Evolutionary conservation across 2,888 invertebrate genomes (phyloP).

Genomic region (Dermolepida albohirtum): DNA sequence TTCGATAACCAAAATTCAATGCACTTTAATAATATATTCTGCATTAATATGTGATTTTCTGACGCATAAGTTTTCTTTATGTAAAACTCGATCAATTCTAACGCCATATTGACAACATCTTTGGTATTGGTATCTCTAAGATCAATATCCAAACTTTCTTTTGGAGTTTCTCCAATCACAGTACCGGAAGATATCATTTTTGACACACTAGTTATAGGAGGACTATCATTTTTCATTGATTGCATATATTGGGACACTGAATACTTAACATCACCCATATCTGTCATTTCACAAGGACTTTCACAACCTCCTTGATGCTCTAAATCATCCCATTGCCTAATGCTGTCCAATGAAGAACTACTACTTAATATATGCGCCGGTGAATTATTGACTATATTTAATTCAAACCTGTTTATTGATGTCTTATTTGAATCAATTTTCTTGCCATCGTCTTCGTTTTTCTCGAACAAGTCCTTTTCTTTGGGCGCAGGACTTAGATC

Average conservation of each 20-base stretch:
- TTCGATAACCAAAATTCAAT: constrained; percentile 65
- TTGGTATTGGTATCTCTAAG: constrained; percentile 58
- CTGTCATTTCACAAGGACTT: constrained; percentile 61
- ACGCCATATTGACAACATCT: constrained; percentile 59
- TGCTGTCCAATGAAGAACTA: constrained; percentile 64
- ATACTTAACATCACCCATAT: constrained; percentile 59
- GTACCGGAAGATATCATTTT: constrained; percentile 50
- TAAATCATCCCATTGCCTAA: constrained; percentile 63
- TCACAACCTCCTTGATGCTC: constrained; percentile 64
- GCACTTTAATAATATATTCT: constrained; percentile 63
- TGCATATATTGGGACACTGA: constrained; percentile 62
- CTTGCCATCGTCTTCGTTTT: constrained; percentile 47
- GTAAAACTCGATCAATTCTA: constrained; percentile 62
- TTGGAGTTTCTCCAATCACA: constrained; percentile 22
- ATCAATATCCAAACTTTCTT: constrained; percentile 45
- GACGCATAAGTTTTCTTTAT: constrained; percentile 62
- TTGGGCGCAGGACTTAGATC: constrained; percentile 54
- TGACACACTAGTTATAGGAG: constrained; percentile 59
- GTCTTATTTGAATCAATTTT: constrained; percentile 43
- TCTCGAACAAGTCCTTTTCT: constrained; percentile 45
- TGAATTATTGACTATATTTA: constrained; percentile 52
- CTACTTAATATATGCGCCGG: constrained; percentile 60
- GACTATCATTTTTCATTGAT: constrained; percentile 57
- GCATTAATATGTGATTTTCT: constrained; percentile 66
- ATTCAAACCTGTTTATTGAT: constrained; percentile 49